Base-by-base conservation (phyloP, 2,888 invertebrate species). In the Aphidoletes aphidimyza region DNA sequence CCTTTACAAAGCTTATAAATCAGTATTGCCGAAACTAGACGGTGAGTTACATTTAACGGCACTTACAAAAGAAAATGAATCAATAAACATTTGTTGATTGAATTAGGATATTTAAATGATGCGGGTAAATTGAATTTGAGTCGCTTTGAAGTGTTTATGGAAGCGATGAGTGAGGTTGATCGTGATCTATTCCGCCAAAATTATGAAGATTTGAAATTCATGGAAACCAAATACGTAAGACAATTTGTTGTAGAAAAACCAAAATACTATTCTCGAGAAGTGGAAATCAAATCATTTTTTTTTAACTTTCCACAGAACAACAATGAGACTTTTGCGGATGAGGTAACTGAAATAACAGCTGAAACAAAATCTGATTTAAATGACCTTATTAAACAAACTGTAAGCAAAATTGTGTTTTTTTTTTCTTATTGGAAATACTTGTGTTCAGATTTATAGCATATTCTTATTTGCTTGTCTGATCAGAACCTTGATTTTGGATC, bases 71-170 rank as follows among this genome's bases (percentile, higher is more conserved):
- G 11, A 45, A 30, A 36, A 34, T 49, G 8, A 47, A 84, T 84
- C 0, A 84, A 54, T 36, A 37, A n/a, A 39, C 45, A 81, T 26
- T 84, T 84, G 59, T 86, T 85, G 85, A 85, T 86, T 89, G 88
- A 84, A n/a, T n/a, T 86, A 96, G 97, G 98, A 2, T 98, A 98
- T 88, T 94, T 99, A 86, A 98, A 99, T 90, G 97, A 98, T 90
- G 91, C 92, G 5, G 99, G 99, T 3, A 92, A 92, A 83, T 89
- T 99, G 84, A 95, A 97, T 89, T 91, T 99, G 86, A 90, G 89
- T 59, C 92, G 98, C 85, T 96, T 99, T 90, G 95, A 98, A 89
- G 93, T 92, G 87, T 98, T 96, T 88, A 93, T 97, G 93, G 92
- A 93, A 86, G 93, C 93, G 84, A 89, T 97, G 37, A 92, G 94